A percentile compares a stretch with the other conserved stretches of the same genome.
Conservation (phyloP, 2,797 vertebrate species). For the Lepilemur ruficaudatus region DNA sequence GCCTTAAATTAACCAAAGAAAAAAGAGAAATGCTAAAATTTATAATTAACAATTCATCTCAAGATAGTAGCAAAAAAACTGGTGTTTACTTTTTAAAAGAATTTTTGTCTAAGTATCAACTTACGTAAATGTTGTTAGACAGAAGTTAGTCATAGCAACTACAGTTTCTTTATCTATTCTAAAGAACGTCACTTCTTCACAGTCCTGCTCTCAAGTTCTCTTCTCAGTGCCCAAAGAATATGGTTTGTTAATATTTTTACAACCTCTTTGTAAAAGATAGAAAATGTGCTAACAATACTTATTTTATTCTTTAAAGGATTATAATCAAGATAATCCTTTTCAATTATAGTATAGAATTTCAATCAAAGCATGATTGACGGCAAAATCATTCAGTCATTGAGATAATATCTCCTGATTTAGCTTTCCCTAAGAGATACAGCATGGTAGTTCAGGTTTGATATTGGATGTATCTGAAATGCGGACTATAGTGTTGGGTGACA, state of each 20-base stretch:
- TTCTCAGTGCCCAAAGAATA: conserved; percentile 22
- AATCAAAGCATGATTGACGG: background rate
- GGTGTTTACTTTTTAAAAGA: background rate
- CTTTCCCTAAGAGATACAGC: background rate
- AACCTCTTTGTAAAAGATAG: background rate
- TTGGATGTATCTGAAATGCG: background rate
- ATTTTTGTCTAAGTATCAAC: conserved; percentile 37
- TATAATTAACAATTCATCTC: background rate
- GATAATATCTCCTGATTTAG: background rate
- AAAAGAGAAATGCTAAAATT: conserved; percentile 45
- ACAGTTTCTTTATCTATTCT: background rate
- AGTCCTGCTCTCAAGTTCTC: conserved; percentile 38
- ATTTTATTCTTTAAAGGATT: conserved; percentile 17
- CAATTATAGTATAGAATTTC: conserved; percentile 23
- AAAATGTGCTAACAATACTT: background rate
- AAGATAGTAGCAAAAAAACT: conserved; percentile 28
- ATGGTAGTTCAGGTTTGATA: background rate
- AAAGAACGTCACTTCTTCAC: background rate
- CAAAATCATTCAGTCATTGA: background rate
- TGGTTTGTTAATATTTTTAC: background rate
- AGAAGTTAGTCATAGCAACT: background rate
- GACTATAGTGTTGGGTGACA: background rate
- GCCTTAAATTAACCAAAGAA: conserved; percentile 34
- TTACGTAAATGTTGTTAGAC: conserved; percentile 16
- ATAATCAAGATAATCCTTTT: background rate